Percentiles rank a stretch among this genome's conserved stretches.
Conservation (phyloP, 2,797 vertebrate genomes). For the Pogoniulus pusillus region DNA sequence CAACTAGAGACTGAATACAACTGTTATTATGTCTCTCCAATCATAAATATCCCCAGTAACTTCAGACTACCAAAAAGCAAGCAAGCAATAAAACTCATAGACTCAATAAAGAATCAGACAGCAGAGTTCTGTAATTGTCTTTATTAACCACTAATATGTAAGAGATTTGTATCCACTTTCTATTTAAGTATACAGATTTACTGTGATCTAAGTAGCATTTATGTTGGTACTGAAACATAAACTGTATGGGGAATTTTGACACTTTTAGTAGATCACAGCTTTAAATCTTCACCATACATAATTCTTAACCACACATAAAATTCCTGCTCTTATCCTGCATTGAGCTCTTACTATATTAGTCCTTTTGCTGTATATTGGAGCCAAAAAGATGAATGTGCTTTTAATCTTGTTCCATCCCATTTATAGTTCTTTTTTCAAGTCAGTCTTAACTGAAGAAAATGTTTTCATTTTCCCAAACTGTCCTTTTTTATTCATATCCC, state of each 20-base stretch:
- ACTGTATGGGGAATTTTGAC: neutral
- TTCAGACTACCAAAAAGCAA: slow-evolving; percentile 9
- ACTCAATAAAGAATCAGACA: neutral
- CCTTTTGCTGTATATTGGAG: neutral
- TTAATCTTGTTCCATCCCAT: neutral
- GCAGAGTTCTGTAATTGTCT: neutral
- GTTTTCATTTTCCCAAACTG: neutral
- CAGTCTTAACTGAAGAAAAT: neutral
- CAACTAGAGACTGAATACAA: neutral
- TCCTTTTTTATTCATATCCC: neutral
- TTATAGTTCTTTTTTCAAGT: neutral
- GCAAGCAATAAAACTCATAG: neutral
- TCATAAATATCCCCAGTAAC: slow-evolving; percentile 8
- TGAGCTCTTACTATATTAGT: neutral
- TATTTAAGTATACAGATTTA: neutral
- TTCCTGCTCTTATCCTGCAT: neutral
- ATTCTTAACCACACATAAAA: neutral
- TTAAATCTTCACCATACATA: neutral
- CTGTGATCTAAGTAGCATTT: neutral
- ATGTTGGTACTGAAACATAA: neutral
- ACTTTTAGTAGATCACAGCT: neutral
- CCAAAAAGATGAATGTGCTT: neutral
- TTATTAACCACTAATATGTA: neutral
- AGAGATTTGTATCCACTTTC: neutral
- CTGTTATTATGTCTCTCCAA: neutral